A percentile compares a stretch with the other conserved stretches of the same genome.
Evolutionary conservation across 1,140 invertebrate species (phyloP).

Genomic region (Fopius arisanus): DNA sequence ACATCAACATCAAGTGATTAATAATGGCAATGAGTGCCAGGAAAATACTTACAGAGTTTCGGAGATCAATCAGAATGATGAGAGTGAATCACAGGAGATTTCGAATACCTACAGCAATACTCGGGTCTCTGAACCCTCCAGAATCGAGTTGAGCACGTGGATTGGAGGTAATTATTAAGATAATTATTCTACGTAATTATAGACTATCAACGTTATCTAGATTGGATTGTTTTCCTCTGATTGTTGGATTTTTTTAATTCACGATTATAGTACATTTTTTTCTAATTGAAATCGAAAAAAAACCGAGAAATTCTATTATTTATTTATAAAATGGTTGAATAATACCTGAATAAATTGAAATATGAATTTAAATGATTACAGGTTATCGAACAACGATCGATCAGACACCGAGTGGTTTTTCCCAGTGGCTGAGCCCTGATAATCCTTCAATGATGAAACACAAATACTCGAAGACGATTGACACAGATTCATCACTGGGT

Average conservation of each 20-base stretch:
- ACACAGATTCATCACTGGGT: constrained; percentile 44
- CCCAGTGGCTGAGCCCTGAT: constrained; percentile 56
- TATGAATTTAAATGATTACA: constrained; percentile 30
- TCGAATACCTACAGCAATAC: constrained; percentile 14
- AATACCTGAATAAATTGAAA: too few relatives aligned
- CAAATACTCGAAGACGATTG: constrained; percentile 44
- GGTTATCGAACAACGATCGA: constrained; percentile 48
- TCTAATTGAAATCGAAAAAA: too few relatives aligned
- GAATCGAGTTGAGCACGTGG: constrained; percentile 61
- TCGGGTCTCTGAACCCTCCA: constrained; percentile 17
- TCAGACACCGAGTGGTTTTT: constrained; percentile 53
- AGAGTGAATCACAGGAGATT: constrained; percentile 1
- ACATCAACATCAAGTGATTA: constrained; percentile 27
- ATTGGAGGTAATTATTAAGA: constrained; percentile 51
- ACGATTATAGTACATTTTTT: too few relatives aligned
- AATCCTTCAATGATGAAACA: constrained; percentile 42
- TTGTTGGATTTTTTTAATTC: too few relatives aligned
- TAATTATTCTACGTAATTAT: background rate
- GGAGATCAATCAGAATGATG: constrained; percentile 1
- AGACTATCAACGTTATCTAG: too few relatives aligned
- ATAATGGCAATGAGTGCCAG: constrained; percentile 24
- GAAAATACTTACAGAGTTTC: background rate
- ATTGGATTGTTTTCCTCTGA: too few relatives aligned
- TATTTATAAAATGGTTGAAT: too few relatives aligned
- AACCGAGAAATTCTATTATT: too few relatives aligned